A percentile compares a stretch with the other conserved stretches of the same genome.
Evolutionary conservation across 2,888 invertebrate genomes (phyloP).

Genomic region (Synanthedon vespiformis): DNA sequence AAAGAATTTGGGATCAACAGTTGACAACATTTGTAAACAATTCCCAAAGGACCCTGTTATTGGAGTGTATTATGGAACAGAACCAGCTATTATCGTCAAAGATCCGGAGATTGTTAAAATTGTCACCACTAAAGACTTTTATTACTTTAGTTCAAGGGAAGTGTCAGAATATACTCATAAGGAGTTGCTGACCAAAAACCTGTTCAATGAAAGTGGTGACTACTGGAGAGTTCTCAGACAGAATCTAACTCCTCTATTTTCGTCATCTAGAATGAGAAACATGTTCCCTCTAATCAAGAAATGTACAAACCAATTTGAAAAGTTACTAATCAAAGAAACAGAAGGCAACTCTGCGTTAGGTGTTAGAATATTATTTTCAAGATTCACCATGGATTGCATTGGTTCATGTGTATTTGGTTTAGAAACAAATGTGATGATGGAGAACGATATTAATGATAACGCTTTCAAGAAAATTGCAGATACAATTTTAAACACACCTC

Average conservation of each 20-base stretch:
- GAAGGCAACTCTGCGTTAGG: slow-evolving; percentile 6
- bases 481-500: slow-evolving; percentile 22
- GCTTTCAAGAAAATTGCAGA: slow-evolving; percentile 25
- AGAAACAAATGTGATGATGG: slow-evolving; percentile 5
- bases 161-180: slow-evolving; percentile 7
- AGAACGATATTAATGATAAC: slow-evolving; percentile 2
- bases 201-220: slow-evolving; percentile 9
- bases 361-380: slow-evolving; percentile 6
- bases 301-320: slow-evolving; percentile 9
- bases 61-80: slow-evolving; percentile 14
- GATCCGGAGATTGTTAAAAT: slow-evolving; percentile 13
- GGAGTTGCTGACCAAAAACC: slow-evolving; percentile 5
- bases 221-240: slow-evolving; percentile 15
- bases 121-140: slow-evolving; percentile 14
- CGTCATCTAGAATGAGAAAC: slow-evolving; percentile 11
- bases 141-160: slow-evolving; percentile 15
- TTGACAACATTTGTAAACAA: slow-evolving; percentile 9
- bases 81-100: slow-evolving; percentile 13
- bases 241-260: slow-evolving; percentile 13
- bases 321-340: slow-evolving; percentile 5
- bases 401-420: slow-evolving; percentile 8
- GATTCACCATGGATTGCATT: slow-evolving; percentile 8
- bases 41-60: slow-evolving; percentile 12
- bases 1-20: slow-evolving; percentile 6
- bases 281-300: slow-evolving; percentile 18